phyloP scores from a whole-genome alignment of 53 echinoderm and acorn worm genomes.

The Apostichopus leukothele region DNA sequence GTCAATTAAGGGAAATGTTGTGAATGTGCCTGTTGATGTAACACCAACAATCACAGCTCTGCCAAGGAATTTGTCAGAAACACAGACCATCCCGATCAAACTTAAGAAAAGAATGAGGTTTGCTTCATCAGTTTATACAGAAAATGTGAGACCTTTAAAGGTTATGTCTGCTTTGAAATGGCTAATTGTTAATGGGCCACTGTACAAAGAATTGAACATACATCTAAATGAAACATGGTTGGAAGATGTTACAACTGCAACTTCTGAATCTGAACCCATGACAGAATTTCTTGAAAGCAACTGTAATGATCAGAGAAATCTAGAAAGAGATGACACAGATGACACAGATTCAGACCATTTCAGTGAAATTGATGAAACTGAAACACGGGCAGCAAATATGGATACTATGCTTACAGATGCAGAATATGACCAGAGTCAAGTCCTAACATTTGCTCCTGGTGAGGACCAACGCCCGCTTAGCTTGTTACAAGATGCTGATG shows the following conservation, averaged over 20 bases:
- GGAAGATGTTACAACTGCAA: not conserved
- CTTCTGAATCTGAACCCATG: not conserved
- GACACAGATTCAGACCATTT: not conserved
- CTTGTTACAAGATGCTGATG: conserved; percentile 51
- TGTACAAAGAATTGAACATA: conserved; percentile 43
- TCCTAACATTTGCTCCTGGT: conserved; percentile 39
- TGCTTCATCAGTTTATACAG: not conserved
- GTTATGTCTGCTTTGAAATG: conserved; percentile 50
- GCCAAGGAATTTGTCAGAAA: conserved; percentile 28
- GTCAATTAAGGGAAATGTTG: conserved; percentile 54
- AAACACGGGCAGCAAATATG: not conserved
- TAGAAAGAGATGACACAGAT: conserved; percentile 2
- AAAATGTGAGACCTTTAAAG: conserved; percentile 58
- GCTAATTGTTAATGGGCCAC: conserved; percentile 29
- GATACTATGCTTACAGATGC: conserved; percentile 33
- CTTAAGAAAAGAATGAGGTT: conserved; percentile 35
- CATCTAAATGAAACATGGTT: conserved; percentile 6
- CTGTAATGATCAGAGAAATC: not conserved
- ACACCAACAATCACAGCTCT: conserved; percentile 49
- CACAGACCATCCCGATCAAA: conserved; percentile 55
- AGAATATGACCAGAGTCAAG: conserved; percentile 20
- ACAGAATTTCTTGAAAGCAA: conserved; percentile 14
- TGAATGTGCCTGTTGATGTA: conserved; percentile 59
- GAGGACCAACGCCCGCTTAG: conserved; percentile 51
- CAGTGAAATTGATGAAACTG: conserved; percentile 47